These are phyloP conservation scores for Nothoprocta pentlandii DNA, from an alignment of 2,113 vertebrate genomes.

Conservation along the genomic window DNA sequence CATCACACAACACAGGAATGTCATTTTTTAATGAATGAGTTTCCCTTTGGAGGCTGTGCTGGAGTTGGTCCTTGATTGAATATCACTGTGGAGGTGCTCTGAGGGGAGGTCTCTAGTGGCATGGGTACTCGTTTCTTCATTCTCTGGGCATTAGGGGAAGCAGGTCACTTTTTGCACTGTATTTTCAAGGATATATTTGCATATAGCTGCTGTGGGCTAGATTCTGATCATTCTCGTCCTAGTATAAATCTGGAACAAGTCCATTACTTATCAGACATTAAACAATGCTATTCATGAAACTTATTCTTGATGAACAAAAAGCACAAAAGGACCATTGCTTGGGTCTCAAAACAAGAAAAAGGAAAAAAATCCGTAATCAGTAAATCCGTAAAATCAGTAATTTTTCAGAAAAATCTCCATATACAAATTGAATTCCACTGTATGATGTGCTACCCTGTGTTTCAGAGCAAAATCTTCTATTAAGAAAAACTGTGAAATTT, in stretches of 20 bases:
- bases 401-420: neutral
- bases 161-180: neutral
- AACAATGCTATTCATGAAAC: neutral
- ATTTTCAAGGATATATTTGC: conserved; percentile 7
- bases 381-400: neutral
- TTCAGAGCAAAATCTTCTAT: neutral
- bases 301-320: neutral
- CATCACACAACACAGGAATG: neutral
- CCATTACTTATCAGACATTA: neutral
- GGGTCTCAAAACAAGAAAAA: neutral
- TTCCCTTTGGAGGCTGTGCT: neutral
- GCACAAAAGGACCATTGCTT: neutral
- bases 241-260: neutral
- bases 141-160: conserved; percentile 4
- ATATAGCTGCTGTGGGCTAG: neutral
- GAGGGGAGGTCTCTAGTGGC: neutral
- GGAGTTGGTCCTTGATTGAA: neutral
- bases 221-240: neutral
- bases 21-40: conserved; percentile 12
- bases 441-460: neutral
- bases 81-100: neutral
- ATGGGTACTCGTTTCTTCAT: conserved; percentile 21
- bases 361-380: neutral
- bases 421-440: neutral
- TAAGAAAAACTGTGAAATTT: neutral